Base-by-base conservation (phyloP, 2,888 invertebrate species). In the Atherix ibis region DNA sequence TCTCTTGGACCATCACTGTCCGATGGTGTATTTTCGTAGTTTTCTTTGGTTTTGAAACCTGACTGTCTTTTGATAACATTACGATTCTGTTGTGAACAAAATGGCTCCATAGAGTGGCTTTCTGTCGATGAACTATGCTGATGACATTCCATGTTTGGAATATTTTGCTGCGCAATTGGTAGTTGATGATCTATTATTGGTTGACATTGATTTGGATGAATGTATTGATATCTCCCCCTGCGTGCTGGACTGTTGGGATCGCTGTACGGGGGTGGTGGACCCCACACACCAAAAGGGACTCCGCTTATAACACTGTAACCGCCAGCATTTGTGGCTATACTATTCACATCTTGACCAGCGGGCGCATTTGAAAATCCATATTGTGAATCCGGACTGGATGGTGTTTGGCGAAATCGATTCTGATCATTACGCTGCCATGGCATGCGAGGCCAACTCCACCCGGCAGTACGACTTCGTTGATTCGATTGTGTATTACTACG, bases 251-350 rank as follows among this genome's bases (percentile, higher is more conserved):
- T 73, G 45, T 82, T 82, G 24, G 81, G 81, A 32, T 82, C 81
- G 38, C 82, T 82, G 51, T 88, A 88, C 0, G 87, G 87, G 0
- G 88, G 87, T 1, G 87, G 87, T 0, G 87, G 88, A 0, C 85
- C 88, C 87, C 87, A 87, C 13, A 84, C 53, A 47, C 74, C 61
- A 48, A 71, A 62, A 50, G 72, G 49, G 56, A 74, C 44, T 51
- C 70, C 43, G 52, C 64, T 54, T 50, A 72, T 57, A 8, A 71
- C 72, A 16, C 75, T 70, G 45, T 73, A 77, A 2, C 65, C 65
- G 19, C 59, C 58, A 8, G 50, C 51, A 13, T 43, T 42, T 25
- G 45, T 47, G 15, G 52, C 49, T 17, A 44, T 34, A 31, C 42
- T 46, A 37, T 36, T 35, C 3, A 43, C 36, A 27, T 55, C 53